Evolutionary conservation across 2,888 invertebrate genomes (phyloP), one percentile per base, ranked within the genome.

Genomic region (Creontiades dilutus): DNA sequence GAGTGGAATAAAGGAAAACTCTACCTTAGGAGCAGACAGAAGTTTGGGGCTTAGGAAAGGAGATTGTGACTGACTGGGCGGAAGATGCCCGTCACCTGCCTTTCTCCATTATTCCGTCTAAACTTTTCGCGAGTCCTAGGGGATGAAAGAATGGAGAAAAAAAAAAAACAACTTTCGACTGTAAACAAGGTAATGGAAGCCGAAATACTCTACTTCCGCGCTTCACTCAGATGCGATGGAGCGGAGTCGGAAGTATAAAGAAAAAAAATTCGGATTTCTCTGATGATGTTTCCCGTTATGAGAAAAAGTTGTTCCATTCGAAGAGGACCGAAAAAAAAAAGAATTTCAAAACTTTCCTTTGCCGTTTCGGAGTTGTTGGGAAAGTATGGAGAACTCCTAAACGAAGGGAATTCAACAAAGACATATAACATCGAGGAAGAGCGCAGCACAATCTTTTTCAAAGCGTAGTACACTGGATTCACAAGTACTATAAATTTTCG

Each of bases 61-160:
- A 57, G 57, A 57, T 57, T n/a, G 57, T 57, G 57, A 57, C 57
- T 16, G 57, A 57, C 57, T 57, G 57, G 57, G 57, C 57, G 57
- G 57, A 57, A 57, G 57, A 57, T 57, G 57, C 57, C 16, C 57
- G 57, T 57, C 57, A 57, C 57, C 57, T 57, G 57, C n/a, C 57
- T 52, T 12, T 16, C 16, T 52, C 52, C 11, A 57, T 57, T 57
- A 57, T 57, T 57, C 57, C 57, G 16, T 57, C 57, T 57, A 14
- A 57, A 57, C 57, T 57, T 57, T 57, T 57, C n/a, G 57, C 5
- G 19, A 57, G 57, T n/a, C 57, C 57, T n/a, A n/a, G 16, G 57
- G n/a, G 57, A 57, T 57, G 57, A 57, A 57, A n/a, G n/a, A 57
- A 57, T n/a, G 57, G 19, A 57, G 57, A n/a, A 57, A n/a, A n/a